A percentile compares a stretch with the other conserved stretches of the same genome.
Evolutionary conservation across 2,888 invertebrate genomes (phyloP).

Genomic region (Caenorhabditis parvicauda): DNA sequence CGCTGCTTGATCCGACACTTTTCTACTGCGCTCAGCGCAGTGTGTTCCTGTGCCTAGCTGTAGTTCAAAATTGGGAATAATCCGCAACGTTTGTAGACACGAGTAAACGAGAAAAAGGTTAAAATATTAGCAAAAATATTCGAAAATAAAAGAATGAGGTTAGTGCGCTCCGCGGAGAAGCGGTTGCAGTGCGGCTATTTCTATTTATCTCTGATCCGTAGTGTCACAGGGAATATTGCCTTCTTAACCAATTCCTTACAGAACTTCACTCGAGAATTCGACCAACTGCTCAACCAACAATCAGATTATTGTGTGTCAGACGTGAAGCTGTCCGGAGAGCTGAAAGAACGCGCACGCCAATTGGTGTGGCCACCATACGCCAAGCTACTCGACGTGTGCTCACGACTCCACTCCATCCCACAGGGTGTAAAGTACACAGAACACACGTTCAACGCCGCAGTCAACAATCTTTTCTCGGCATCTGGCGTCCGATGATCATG

Average conservation of each 20-base stretch:
- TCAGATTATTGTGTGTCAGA: conserved; percentile 54
- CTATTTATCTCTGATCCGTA: too few species aligned
- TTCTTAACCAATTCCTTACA: conserved; percentile 13
- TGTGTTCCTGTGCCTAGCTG: too few species aligned
- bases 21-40: too few species aligned
- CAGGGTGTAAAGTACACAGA: conserved; percentile 31
- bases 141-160: too few species aligned
- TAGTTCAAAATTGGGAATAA: too few species aligned
- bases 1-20: too few species aligned
- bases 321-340: conserved; percentile 33
- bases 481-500: too few species aligned
- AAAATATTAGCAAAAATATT: too few species aligned
- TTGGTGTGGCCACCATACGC: conserved; percentile 21
- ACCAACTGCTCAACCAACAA: conserved; percentile 47
- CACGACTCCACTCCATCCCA: conserved; percentile 21
- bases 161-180: too few species aligned
- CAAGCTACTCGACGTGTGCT: conserved; percentile 12
- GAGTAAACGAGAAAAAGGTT: too few species aligned
- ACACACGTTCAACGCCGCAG: conserved; percentile 22
- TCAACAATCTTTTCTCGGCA: conserved; percentile 22
- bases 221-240: neutral
- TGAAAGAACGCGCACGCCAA: conserved; percentile 31
- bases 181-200: too few species aligned
- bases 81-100: too few species aligned
- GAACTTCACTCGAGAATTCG: conserved; percentile 56